Percentiles rank a stretch among this genome's conserved stretches.
Evolutionary conservation across 2,888 invertebrate species (phyloP).

Genomic region (Metellina segmentata): DNA sequence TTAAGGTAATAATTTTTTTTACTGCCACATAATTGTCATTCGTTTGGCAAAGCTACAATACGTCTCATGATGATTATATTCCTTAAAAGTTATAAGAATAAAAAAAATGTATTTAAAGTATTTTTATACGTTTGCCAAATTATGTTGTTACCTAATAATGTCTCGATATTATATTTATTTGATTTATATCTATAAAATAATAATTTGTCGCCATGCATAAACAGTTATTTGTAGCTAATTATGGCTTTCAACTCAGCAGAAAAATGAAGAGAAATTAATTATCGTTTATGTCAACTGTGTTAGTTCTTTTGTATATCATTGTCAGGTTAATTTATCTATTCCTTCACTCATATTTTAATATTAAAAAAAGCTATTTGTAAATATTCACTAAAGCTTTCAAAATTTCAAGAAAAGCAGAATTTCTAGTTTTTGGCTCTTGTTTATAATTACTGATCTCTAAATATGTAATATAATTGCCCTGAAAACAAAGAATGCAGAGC

Average conservation of each 20-base stretch:
- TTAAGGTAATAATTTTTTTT: no score
- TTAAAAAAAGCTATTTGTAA: background rate
- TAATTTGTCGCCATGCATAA: constrained; percentile 67
- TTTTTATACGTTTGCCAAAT: constrained; percentile 5
- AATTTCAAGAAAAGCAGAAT: background rate
- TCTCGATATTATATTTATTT: constrained; percentile 39
- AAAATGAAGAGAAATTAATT: constrained; percentile 71
- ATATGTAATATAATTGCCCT: background rate
- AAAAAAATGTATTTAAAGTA: no score
- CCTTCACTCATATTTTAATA: background rate
- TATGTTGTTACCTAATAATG: background rate
- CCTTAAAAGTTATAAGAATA: no score
- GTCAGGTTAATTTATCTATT: background rate
- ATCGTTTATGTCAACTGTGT: background rate
- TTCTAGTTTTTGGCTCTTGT: background rate
- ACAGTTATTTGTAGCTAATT: constrained; percentile 71
- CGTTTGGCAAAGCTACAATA: no score
- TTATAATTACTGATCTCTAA: background rate
- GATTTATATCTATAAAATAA: constrained; percentile 42
- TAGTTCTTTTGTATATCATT: background rate
- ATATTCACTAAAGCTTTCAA: background rate
- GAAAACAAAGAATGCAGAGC: background rate
- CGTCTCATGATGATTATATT: no score
- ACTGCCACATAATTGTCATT: no score
- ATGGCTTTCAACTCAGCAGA: constrained; percentile 70